Base-by-base conservation (phyloP, 2,797 vertebrate genomes). In the Sorex maritimensis region DNA sequence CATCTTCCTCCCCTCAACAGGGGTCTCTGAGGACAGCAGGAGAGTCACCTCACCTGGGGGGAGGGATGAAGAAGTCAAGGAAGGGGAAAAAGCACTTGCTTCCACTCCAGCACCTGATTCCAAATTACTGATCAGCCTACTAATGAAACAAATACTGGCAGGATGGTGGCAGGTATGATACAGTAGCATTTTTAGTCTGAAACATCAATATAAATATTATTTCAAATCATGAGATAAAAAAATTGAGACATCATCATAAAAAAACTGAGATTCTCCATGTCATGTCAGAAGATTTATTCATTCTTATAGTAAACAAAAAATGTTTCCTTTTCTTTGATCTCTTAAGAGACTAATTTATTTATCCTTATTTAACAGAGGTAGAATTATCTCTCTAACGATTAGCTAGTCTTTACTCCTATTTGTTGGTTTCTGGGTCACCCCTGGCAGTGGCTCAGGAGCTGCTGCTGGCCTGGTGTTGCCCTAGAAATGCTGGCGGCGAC, bases 1-100 rank as follows among this genome's bases (percentile, higher is more conserved):
- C 97, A 99, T 72, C 84, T 98, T 99, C 94, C 99, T 98, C 78
- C 99, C 99, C 6, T 98, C 98, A 11, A 99, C 97, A 28, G 95
- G 90, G 80, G 96, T 98, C 81, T 98, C 98, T 0, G 99, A 98
- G 1, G 98, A 97, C 86, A 99, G 98, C 90, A 99, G 97, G 23
- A 81, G 84, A 86, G 98, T 98, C 0, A 97, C 97, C 81, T 99
- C 98, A 95, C 99, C 99, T 99, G 93, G 68, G 72, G 23, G 23
- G 95, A 89, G 93, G 4, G 91, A 80, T 2, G 68, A 24, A 30
- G 74, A 92, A 3, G 17, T n/a, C 49, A 3, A 26, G 52, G 30
- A 23, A 23, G 9, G 19, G 30, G 55, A 21, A 13, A 6, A 30
- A 75, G n/a, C 49, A 89, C 17, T 49, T 72, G 6, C 52, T 92